Evolutionary conservation across 92 coral and sea anemone genomes (phyloP), one percentile per base, ranked within the genome.

Genomic region (Nematostella vectensis): DNA sequence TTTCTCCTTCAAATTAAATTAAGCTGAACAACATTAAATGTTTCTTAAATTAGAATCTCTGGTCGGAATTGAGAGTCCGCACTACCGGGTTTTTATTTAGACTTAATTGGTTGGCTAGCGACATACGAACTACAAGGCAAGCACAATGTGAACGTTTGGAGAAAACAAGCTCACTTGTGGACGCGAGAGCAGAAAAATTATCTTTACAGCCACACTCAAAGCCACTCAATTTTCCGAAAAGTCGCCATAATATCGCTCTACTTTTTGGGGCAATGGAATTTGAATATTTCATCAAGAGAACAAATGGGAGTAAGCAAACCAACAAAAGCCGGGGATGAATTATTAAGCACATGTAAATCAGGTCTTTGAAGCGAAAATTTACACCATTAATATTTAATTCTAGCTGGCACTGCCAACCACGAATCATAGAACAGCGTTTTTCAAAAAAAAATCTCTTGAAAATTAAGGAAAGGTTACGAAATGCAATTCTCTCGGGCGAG

Each of bases 231-330:
- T 80, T 67, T 67, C 72, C 67, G 74, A 47, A 63, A 80, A 77
- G 79, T 85, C 65, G 63, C 75, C 80, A 81, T 55, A 38, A 81
- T 57, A 78, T 79, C 74, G 65, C 66, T 52, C 54, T 62, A 47
- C 79, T 75, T 60, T 69, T 67, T 69, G 77, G 75, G 78, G 84
- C 81, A 85, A 85, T 77, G 77, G 79, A 85, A 85, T 85, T 84
- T 85, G 83, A 85, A 85, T 85, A 80, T 85, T 85, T 78, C 67
- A 85, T 85, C 95, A 70, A 85, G 69, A 61, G 75, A 85, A 85
- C 95, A 85, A 85, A 85, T 85, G 95, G 79, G 58, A 76, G 58
- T 68, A 59, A 70, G 80, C 57, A 68, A 58, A 72, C 59, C 65
- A 69, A 85, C 95, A 80, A 80, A 62, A 69, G 70, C 61, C 15